Base-by-base conservation (phyloP, 2,888 invertebrate genomes). In the Embidobia sp. region DNA sequence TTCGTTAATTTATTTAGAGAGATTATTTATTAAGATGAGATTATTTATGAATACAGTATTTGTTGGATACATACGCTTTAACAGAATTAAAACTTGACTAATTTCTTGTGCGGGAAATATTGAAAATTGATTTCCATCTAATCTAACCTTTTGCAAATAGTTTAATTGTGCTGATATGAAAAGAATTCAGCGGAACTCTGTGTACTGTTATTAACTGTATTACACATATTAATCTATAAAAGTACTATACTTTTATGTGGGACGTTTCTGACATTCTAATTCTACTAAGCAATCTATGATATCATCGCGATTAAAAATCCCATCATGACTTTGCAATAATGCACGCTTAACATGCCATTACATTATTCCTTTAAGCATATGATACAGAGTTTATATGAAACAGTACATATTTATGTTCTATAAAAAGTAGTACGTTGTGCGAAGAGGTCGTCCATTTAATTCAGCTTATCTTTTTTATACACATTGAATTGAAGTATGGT, bases 321-420 rank as follows among this genome's bases (percentile, higher is more conserved):
- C n/a, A n/a, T n/a, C 3, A 11, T 8, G 15, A 11, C 18, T 61
- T 61, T 26, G 13, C 31, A 37, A 27, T 61, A 61, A 59, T 27
- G 37, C 11, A 15, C 27, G 61, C 27, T 37, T 37, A 48, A 31
- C 57, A 31, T 57, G 59, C 22, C 42, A 44, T 57, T 44, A 57
- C 15, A 11, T 31, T n/a, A n/a, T n/a, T n/a, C n/a, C 8, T 7
- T 44, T 1, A 37, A 37, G 37, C 16, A 37, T 11, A 15, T 16
- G 40, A 19, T 40, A 40, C 15, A 8, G 18, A 18, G 26, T 46
- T 46, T 15, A 16, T 16, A 10, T 16, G 18, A 31, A 11, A 48
- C 31, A 48, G n/a, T n/a, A n/a, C n/a, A n/a, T n/a, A n/a, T n/a
- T n/a, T n/a, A n/a, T n/a, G n/a, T n/a, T n/a, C 6, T 16, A 19